Evolutionary conservation across 2,888 invertebrate genomes (phyloP).

Genomic region (Cybosia mesomella): DNA sequence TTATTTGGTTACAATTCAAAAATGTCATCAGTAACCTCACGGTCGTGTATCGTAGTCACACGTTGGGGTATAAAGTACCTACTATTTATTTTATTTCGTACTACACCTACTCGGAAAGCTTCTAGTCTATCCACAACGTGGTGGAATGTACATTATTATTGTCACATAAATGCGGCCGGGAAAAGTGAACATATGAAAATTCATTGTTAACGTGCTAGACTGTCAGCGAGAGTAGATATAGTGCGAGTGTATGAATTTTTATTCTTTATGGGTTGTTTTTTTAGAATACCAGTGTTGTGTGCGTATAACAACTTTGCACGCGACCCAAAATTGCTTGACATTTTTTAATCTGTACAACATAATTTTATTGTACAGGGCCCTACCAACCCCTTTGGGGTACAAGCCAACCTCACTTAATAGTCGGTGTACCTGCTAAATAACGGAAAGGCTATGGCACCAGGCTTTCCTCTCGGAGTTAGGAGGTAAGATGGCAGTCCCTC

Average conservation of each 20-base stretch:
- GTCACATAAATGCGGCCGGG: not conserved
- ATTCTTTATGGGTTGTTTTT: not conserved
- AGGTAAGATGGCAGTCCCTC: too few relatives aligned
- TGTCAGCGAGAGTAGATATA: not conserved
- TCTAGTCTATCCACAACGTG: not conserved
- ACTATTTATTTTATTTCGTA: not conserved
- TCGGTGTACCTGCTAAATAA: too few relatives aligned
- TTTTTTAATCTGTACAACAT: too few relatives aligned
- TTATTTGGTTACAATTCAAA: not conserved
- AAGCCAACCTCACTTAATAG: too few relatives aligned
- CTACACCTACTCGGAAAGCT: not conserved
- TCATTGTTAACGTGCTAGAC: not conserved
- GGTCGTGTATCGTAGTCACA: too few relatives aligned
- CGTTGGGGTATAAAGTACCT: too few relatives aligned
- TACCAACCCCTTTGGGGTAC: too few relatives aligned
- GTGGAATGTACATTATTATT: constrained; percentile 1
- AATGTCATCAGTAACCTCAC: not conserved
- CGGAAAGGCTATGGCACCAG: too few relatives aligned
- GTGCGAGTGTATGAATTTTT: not conserved
- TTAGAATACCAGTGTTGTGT: not conserved
- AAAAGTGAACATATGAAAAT: not conserved
- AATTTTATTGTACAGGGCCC: too few relatives aligned
- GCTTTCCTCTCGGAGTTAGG: too few relatives aligned
- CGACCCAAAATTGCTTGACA: too few relatives aligned
- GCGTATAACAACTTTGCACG: not conserved